Base-by-base conservation (phyloP, 2,888 invertebrate species). In the Apotomis betuletana region DNA sequence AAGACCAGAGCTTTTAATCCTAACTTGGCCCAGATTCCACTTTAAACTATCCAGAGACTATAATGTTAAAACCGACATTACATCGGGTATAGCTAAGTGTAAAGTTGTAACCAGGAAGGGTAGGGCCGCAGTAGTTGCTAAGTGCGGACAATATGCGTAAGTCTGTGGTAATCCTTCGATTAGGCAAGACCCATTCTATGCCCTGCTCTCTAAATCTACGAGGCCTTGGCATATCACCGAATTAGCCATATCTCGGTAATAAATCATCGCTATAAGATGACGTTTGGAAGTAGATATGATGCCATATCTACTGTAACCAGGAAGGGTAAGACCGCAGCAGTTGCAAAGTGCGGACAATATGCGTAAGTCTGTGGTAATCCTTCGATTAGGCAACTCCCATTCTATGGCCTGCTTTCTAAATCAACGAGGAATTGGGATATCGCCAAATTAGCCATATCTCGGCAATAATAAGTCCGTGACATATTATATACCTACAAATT, bases 361-460 rank as follows among this genome's bases (percentile, higher is more conserved):
- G 70, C 65, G 60, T 67, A 55, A 60, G 67, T 71, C 70, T 54
- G 49, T n/a, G 49, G 49, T 71, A 71, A 71, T 71, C 67, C 67
- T 60, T 61, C 55, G 61, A 60, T 65, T 70, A 65, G 65, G 70
- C 44, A 61, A 49, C 60, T 55, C 70, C 60, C 67, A 51, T 61
- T 70, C 70, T 67, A 67, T 67, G 70, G 61, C 38, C 70, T 71
- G 61, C 6, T 41, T 41, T 27, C 2, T 27, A 27, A 27, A 27
- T 27, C 27, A 27, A 27, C 27, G 27, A 27, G 2, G 27, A 1
- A 27, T 27, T 27, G 27, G 27, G 27, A 27, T 27, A 27, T 27
- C 27, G 2, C 27, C 27, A 27, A 27, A 27, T 27, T 27, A 27
- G 27, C 27, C 27, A 27, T 27, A 27, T 27, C 27, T 27, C 2